Evolutionary conservation across 2,888 invertebrate species (phyloP), one percentile per base, ranked within the genome.

Genomic region (Agrypnus murinus): DNA sequence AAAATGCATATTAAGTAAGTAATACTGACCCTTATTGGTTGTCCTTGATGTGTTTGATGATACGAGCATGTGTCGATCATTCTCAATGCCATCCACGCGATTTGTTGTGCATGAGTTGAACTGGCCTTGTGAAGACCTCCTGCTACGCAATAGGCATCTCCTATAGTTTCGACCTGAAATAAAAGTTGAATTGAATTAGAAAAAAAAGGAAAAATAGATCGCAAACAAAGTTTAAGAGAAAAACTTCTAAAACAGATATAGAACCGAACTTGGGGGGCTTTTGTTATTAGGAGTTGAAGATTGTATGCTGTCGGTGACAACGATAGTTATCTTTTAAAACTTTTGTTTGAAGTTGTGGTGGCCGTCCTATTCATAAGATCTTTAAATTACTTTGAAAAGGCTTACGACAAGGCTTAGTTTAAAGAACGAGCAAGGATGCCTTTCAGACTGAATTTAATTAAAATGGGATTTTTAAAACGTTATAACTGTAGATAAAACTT

Each of bases 121-220:
- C 94, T 95, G 78, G 91, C 91, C 74, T 93, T 92, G 84, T 97
- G 97, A 6, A 98, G 87, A 0, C 97, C 97, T 65, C 96, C 96
- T 0, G 97, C 97, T 4, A 97, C 97, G 81, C 97, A 97, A 81
- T 98, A 98, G 0, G 97, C 97, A 83, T 98, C 97, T 0, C 97
- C 97, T 78, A 98, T 98, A 5, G 97, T 98, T 86, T 98, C 98
- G 78, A 97, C 95, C 96, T 95, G 15, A 12, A 55, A 55, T 12
- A 34, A 25, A 55, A 55, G 17, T 25, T 53, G 10, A 36, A 25
- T 25, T 25, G 25, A 25, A 25, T 48, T 6, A 48, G 19, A 48
- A 8, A 17, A 19, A 19, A 7, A 48, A 4, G 17, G 19, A 17
- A 10, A 55, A 55, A 36, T 31, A 55, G 17, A 38, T 55, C 55